These are phyloP conservation scores for Cyrtonyx montezumae DNA, from an alignment of 2,113 vertebrate genomes.

Conservation along the genomic window DNA sequence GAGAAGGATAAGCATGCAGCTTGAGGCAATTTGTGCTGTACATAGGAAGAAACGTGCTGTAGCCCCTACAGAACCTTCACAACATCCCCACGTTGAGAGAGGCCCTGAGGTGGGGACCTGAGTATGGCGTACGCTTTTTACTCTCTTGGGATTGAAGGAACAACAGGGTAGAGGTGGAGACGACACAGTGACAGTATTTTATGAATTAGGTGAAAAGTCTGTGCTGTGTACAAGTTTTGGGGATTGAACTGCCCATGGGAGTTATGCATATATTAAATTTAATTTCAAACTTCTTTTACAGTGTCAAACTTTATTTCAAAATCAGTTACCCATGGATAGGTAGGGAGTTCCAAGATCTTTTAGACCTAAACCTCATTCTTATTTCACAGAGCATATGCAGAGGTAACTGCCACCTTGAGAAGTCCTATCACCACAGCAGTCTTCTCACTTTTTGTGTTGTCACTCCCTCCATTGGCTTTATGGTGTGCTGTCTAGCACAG, in stretches of 20 bases:
- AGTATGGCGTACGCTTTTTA: neutral
- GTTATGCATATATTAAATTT: neutral
- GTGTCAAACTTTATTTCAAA: neutral
- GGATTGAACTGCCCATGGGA: neutral
- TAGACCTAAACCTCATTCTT: neutral
- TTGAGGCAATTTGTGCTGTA: neutral
- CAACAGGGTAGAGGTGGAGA: neutral
- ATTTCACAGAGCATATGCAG: neutral
- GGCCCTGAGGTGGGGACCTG: neutral
- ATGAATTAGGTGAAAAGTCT: neutral
- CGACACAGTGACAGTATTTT: neutral
- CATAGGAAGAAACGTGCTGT: neutral
- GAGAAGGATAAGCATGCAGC: neutral
- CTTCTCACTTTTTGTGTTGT: neutral
- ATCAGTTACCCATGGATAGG: neutral
- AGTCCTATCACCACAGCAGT: neutral
- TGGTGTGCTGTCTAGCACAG: slow-evolving; percentile 30
- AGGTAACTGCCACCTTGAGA: neutral
- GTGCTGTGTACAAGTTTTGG: neutral
- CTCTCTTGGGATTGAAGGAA: neutral
- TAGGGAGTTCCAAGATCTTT: neutral
- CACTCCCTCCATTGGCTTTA: neutral
- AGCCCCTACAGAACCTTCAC: neutral
- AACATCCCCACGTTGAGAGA: neutral
- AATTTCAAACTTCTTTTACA: neutral